Conservation (phyloP, 2,113 vertebrate species). For the Seriola rivoliana region DNA sequence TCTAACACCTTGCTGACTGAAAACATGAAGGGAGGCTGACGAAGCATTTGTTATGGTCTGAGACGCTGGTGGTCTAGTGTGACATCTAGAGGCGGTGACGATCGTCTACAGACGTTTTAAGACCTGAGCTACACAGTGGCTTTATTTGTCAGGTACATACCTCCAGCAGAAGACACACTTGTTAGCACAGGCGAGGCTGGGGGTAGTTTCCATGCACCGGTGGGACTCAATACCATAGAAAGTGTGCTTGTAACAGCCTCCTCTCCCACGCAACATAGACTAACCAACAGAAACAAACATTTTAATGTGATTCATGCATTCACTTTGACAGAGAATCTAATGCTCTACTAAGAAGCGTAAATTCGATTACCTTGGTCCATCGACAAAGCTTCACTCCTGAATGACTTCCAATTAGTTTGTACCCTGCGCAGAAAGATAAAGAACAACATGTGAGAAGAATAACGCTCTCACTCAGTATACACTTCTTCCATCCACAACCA, state of each 20-base stretch:
- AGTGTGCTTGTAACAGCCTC: slow-evolving; percentile 97
- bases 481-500: not conserved
- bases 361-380: slow-evolving; percentile 93
- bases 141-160: slow-evolving; percentile 71
- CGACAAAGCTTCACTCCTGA: slow-evolving; percentile 97
- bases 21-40: no score
- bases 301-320: not conserved
- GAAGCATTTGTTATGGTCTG: no score
- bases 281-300: slow-evolving; percentile 54
- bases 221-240: slow-evolving; percentile 98
- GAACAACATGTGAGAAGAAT: slow-evolving; percentile 1
- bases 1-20: no score
- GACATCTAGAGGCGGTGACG: no score
- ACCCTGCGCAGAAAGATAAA: slow-evolving; percentile 84
- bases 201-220: slow-evolving; percentile 96
- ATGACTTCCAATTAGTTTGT: slow-evolving; percentile 95
- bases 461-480: not conserved
- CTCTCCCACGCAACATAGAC: slow-evolving; percentile 95
- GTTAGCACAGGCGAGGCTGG: slow-evolving; percentile 95
- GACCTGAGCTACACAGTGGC: not conserved
- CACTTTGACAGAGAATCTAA: not conserved
- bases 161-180: slow-evolving; percentile 99
- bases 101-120: no score
- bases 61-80: no score
- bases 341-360: not conserved